Conservation (phyloP, 2,888 invertebrate species). For the Philhelius pedissequus region DNA sequence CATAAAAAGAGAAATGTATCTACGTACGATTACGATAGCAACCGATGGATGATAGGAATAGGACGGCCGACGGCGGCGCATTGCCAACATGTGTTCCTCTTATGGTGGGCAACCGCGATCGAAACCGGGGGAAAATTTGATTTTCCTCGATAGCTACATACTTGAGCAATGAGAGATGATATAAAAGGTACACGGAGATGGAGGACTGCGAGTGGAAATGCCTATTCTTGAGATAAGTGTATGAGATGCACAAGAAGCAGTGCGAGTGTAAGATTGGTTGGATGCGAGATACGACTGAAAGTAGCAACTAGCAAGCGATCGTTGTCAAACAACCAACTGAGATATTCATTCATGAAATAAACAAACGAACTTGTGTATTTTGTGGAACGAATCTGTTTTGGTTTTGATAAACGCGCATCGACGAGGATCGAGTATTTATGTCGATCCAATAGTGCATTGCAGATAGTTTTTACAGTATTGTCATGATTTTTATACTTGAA, state of each 20-base stretch:
- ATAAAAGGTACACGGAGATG: slow-evolving; percentile 23
- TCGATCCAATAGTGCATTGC: too few relatives aligned
- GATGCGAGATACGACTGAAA: slow-evolving; percentile 49
- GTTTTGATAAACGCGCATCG: not conserved
- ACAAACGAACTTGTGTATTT: slow-evolving; percentile 20
- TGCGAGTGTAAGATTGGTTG: slow-evolving; percentile 17
- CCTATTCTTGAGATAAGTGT: not conserved
- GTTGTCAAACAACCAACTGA: slow-evolving; percentile 62
- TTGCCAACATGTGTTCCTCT: slow-evolving; percentile 62
- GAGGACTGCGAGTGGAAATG: slow-evolving; percentile 26
- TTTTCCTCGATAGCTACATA: slow-evolving; percentile 41
- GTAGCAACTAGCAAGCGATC: slow-evolving; percentile 5
- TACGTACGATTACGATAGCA: not conserved
- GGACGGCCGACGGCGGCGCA: slow-evolving; percentile 53
- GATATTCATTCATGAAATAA: slow-evolving; percentile 62
- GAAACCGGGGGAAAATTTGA: slow-evolving; percentile 37
- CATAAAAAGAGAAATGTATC: slow-evolving; percentile 64
- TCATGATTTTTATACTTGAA: not conserved
- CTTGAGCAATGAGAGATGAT: slow-evolving; percentile 12
- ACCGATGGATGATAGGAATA: too few relatives aligned
- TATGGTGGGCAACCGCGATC: not conserved
- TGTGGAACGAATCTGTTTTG: not conserved
- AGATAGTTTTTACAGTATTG: not conserved
- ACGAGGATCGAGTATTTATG: not conserved
- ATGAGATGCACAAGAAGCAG: slow-evolving; percentile 31